These are phyloP conservation scores for Nannoperca obscura DNA, from an alignment of 2,797 vertebrate species.

Conservation along the genomic window DNA sequence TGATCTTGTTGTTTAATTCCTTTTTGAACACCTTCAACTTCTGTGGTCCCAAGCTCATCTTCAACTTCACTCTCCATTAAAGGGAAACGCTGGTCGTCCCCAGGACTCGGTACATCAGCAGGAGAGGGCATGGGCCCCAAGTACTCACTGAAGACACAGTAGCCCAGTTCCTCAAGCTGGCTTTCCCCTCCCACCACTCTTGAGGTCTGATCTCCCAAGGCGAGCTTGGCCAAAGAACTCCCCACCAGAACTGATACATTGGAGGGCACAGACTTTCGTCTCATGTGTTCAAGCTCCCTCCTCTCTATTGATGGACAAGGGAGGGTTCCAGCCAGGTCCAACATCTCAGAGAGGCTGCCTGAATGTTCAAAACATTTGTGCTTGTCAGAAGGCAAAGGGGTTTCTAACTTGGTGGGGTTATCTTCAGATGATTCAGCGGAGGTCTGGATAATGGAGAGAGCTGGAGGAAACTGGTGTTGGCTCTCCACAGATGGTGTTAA, in stretches of 20 bases:
- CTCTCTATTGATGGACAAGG: slow-evolving; percentile 85
- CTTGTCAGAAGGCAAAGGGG: slow-evolving; percentile 30
- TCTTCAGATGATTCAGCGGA: slow-evolving; percentile 34
- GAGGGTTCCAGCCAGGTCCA: slow-evolving; percentile 90
- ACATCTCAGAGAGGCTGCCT: slow-evolving; percentile 90
- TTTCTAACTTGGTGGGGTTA: slow-evolving; percentile 12
- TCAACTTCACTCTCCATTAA: slow-evolving; percentile 61
- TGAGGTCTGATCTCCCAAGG: slow-evolving; percentile 56
- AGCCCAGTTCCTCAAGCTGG: slow-evolving; percentile 89
- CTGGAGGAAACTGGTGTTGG: slow-evolving; percentile 40
- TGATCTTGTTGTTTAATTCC: slow-evolving; percentile 37
- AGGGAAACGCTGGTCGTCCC: slow-evolving; percentile 68
- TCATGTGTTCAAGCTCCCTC: slow-evolving; percentile 82
- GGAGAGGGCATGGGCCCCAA: slow-evolving; percentile 93
- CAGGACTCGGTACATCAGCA: slow-evolving; percentile 80
- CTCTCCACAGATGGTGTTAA: slow-evolving; percentile 45
- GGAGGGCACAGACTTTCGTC: slow-evolving; percentile 85
- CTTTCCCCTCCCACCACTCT: slow-evolving; percentile 79
- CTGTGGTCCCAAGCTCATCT: slow-evolving; percentile 27
- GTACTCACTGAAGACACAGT: slow-evolving; percentile 93
- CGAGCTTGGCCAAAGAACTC: slow-evolving; percentile 71
- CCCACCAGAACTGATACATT: slow-evolving; percentile 76
- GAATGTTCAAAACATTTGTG: slow-evolving; percentile 52
- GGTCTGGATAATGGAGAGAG: slow-evolving; percentile 55
- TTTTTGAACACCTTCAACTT: slow-evolving; percentile 33